phyloP scores from a whole-genome alignment of 2,888 invertebrate species.

The Himalopsyche japonica region DNA sequence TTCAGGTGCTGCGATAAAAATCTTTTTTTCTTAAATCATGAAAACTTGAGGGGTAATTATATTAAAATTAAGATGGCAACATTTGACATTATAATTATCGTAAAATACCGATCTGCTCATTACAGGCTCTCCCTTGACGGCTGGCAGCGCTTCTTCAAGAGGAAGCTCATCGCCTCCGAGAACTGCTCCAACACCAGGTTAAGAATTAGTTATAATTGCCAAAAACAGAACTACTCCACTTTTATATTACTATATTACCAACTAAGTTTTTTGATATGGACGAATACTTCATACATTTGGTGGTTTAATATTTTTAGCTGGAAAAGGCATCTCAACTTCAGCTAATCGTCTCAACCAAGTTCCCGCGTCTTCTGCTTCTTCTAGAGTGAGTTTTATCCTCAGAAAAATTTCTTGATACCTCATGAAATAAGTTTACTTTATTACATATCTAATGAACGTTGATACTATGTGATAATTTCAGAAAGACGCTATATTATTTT shows the following conservation, averaged over 20 bases:
- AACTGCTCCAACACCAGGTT: background rate
- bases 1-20: background rate
- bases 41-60: too few species aligned
- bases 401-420: too few species aligned
- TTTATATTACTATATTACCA: too few species aligned
- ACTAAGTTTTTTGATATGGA: too few species aligned
- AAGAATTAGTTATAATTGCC: background rate
- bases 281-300: too few species aligned
- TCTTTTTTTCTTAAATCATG: too few species aligned
- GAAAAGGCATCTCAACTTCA: conserved; percentile 28
- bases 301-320: background rate
- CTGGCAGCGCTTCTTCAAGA: conserved; percentile 55
- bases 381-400: background rate
- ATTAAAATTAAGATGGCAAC: too few species aligned
- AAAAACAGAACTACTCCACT: too few species aligned
- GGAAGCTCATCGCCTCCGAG: conserved; percentile 50
- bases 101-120: conserved; percentile 20
- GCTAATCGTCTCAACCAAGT: conserved; percentile 29
- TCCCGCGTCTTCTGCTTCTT: background rate
- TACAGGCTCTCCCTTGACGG: conserved; percentile 50
- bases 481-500: conserved; percentile 36
- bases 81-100: too few species aligned
- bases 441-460: too few species aligned
- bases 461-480: too few species aligned
- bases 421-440: too few species aligned